Percentiles rank a stretch among this genome's conserved stretches.
Conservation (phyloP, 2,797 vertebrate species). For the Esox masquinongy region DNA sequence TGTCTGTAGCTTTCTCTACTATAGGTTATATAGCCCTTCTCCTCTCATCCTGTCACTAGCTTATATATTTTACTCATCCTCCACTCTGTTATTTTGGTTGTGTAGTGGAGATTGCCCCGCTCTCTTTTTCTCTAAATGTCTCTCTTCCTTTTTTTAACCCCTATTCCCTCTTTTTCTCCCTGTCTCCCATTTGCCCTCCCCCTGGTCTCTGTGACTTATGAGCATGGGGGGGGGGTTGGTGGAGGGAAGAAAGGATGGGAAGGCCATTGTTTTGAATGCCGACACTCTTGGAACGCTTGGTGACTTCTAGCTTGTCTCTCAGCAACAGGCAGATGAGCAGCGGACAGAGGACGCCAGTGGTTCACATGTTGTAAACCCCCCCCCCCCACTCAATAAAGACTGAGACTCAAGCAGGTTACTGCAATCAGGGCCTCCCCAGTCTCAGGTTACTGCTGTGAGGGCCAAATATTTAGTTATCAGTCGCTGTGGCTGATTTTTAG, state of each 20-base stretch:
- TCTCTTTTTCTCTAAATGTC: not conserved
- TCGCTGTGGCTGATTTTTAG: not conserved
- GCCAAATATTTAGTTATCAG: not conserved
- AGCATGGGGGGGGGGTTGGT: not conserved
- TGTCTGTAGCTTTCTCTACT: constrained; percentile 9
- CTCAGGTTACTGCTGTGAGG: not conserved
- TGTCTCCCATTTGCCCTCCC: constrained; percentile 14
- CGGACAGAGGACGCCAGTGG: not conserved
- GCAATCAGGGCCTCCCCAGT: not conserved
- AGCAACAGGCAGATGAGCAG: constrained; percentile 12
- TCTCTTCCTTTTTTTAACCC: not conserved
- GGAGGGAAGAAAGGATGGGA: not conserved
- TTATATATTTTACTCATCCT: not conserved
- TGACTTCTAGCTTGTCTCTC: constrained; percentile 25
- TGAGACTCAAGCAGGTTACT: not conserved
- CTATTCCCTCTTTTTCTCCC: not conserved
- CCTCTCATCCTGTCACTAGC: not conserved
- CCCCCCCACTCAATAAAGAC: not conserved
- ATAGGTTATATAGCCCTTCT: not conserved
- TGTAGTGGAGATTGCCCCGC: not conserved
- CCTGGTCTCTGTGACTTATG: not conserved
- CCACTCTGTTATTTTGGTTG: no score
- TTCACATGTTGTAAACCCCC: constrained; percentile 12
- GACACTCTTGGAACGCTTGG: not conserved
- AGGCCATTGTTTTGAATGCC: not conserved